Evolutionary conservation across 2,888 invertebrate genomes (phyloP), one percentile per base, ranked within the genome.

Genomic region (Thymelicus lineola): DNA sequence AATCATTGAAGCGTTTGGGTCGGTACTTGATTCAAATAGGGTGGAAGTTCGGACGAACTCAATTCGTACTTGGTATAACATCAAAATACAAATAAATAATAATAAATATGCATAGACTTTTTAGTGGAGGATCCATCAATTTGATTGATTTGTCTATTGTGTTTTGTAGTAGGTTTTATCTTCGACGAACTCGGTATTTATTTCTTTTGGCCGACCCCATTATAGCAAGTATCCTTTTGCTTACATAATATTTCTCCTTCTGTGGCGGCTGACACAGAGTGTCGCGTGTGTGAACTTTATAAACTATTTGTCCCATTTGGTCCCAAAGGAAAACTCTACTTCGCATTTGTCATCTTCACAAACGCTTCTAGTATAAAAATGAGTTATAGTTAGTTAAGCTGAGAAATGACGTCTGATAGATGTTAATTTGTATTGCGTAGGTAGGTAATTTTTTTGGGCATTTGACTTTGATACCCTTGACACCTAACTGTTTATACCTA

Each of bases 241-340:
- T 7, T 6, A 15, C 6, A 50, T 50, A 17, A 50, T 17, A 50
- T 42, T 17, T 50, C 48, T 50, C 5, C 5, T n/a, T 48, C n/a
- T 15, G 48, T 48, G 48, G 6, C n/a, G 15, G 48, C 15, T 50
- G 15, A 15, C 48, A 50, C 15, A 17, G 15, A 50, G n/a, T 53
- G 53, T 53, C 53, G 5, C 53, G 10, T 10, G 20, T 53, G 17
- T 17, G 17, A 20, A 53, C 53, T 53, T 53, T 53, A 17, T 20
- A 53, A 53, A 53, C 17, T 20, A 53, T 50, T 53, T 53, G 53
- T 53, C 53, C 53, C 53, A 53, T 10, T 53, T 50, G 15, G 1
- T 15, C 48, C 48, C 48, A 7, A 50, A 50, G 48, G 48, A 50
- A 50, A 50, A 15, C 12, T 12, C 6, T 17, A 50, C 48, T 17